Evolutionary conservation across 2,113 vertebrate species (phyloP), one percentile per base, ranked within the genome.

Genomic region (Oncorhynchus mykiss): DNA sequence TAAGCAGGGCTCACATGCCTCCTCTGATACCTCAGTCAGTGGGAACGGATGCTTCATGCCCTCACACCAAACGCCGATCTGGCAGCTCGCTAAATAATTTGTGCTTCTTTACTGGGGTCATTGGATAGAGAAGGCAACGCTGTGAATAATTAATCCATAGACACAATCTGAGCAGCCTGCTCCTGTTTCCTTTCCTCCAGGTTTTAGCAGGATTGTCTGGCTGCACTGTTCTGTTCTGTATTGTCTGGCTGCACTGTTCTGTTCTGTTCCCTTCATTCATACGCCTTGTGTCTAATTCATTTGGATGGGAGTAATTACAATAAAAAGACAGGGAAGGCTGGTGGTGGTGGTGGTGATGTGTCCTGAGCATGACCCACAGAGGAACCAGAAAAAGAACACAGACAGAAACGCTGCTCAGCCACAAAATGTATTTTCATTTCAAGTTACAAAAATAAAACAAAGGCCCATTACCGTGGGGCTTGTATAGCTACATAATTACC

Each of bases 21-120:
- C 82, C 87, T 88, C 67, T 81, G 85, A 86, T 88, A 88, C 79
- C 82, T 87, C 87, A 77, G 72, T 48, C 87, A 77, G 72, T 48
- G 82, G 80, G 85, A 89, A 85, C 78, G 81, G 75, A 24, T 67
- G 82, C 87, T 88, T 92, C 84, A 84, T 82, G 81, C 87, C 79
- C 85, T 83, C 88, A 87, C 86, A 89, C 83, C 84, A 83, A 88
- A 82, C 84, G 74, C 78, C 84, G 85, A 88, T 90, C 89, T 91
- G 92, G 89, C 91, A 92, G 93, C 91, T 91, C 74, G 82, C 88
- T 94, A 93, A 94, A 94, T 94, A 91, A 93, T 93, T 90, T 92
- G 90, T 91, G 90, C 88, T 92, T 92, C 87, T 92, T 93, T 92
- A 92, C 87, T 80, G 71, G 91, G 92, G 91, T 92, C 92, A 93